Base-by-base conservation (phyloP, 2,797 vertebrate species). In the Epinephelus malabaricus region DNA sequence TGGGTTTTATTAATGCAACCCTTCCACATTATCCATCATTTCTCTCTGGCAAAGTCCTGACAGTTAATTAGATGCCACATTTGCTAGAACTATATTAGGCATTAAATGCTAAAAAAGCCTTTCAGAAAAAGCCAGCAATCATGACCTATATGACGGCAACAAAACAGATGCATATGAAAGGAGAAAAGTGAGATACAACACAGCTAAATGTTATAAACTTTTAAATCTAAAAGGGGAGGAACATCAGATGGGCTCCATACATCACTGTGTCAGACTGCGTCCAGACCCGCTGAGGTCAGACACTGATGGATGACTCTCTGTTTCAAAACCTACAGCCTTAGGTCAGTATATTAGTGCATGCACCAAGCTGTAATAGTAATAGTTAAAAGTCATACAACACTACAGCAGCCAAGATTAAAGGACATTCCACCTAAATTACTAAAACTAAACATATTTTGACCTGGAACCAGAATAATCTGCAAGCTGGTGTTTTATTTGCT, bases 11-110 rank as follows among this genome's bases (percentile, higher is more conserved):
- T 96, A 96, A 94, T 94, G 90, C 86, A 85, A 90, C 89, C 93
- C 93, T 87, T 84, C 60, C 77, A 85, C 92, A 92, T 93, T 94
- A 96, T 97, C 96, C 94, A 95, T 97, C 96, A 97, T 96, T 90
- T 91, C 89, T 90, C 85, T 94, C 94, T 92, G 95, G 94, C 92
- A 93, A 93, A 90, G 94, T 94, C 93, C 91, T 96, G 96, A 96
- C 96, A 97, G 94, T 95, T 97, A 96, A 97, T 97, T 96, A 97
- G 96, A 95, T 94, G 94, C 92, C 92, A 93, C 90, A 73, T 93
- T 91, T 93, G 93, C 73, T 88, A 93, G 95, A 95, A 95, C 95
- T 89, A 86, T 96, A 96, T 96, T 93, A 91, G 87, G 94, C 94
- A 95, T 96, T 89, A 88, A 94, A 90, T 82, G 78, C 58, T 17